Conservation (phyloP, 2,888 invertebrate species). For the Drosophila ochracea region DNA sequence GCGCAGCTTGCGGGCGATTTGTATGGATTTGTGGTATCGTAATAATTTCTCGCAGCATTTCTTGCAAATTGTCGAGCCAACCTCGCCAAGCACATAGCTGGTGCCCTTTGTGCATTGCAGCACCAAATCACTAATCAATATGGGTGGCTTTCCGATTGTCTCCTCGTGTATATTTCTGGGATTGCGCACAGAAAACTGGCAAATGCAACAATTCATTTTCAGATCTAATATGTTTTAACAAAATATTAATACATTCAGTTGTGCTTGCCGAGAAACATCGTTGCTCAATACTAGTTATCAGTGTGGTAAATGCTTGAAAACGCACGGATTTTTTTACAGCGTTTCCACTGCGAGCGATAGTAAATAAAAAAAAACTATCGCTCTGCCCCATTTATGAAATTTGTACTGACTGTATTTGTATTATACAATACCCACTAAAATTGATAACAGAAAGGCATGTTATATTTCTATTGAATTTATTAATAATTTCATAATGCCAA, state of each 20-base stretch:
- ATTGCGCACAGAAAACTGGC: constrained; percentile 67
- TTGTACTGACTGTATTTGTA: not conserved
- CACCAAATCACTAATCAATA: constrained; percentile 67
- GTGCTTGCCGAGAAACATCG: constrained; percentile 32
- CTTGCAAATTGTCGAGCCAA: constrained; percentile 64
- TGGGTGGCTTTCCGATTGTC: constrained; percentile 66
- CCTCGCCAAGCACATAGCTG: constrained; percentile 46
- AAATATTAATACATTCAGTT: constrained; percentile 36
- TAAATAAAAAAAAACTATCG: not conserved
- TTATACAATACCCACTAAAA: not conserved
- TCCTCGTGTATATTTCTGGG: constrained; percentile 66
- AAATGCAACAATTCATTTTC: constrained; percentile 76
- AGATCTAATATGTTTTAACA: constrained; percentile 11
- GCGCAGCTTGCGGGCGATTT: constrained; percentile 68
- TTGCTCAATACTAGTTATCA: constrained; percentile 28
- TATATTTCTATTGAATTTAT: not conserved
- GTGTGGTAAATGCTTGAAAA: constrained; percentile 10
- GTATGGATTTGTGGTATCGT: constrained; percentile 70
- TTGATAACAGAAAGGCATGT: not conserved
- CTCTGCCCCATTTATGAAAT: not conserved
- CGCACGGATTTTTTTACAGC: not conserved
- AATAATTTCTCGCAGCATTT: constrained; percentile 69
- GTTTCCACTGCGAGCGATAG: not conserved
- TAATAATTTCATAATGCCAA: not conserved
- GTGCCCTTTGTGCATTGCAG: constrained; percentile 69